A percentile compares a stretch with the other conserved stretches of the same genome.
Evolutionary conservation across 2,888 invertebrate species (phyloP).

Genomic region (Drosophila leonis): DNA sequence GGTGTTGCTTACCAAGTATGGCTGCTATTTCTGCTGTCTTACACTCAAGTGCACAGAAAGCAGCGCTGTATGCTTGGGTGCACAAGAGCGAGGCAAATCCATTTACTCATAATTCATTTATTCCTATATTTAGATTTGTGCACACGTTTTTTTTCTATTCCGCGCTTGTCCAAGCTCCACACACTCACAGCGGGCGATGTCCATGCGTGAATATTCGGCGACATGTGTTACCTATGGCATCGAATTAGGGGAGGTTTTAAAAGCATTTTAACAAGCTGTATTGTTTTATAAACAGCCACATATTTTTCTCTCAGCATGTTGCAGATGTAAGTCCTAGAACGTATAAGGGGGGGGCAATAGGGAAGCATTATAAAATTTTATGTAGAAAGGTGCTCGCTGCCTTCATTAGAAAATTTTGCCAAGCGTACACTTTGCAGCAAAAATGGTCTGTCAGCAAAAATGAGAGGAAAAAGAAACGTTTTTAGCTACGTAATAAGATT

Average conservation of each 20-base stretch:
- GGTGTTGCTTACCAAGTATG: constrained; percentile 24
- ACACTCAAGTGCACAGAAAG: constrained; percentile 63
- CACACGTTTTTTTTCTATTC: constrained; percentile 38
- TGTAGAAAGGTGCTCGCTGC: not conserved
- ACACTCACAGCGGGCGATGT: constrained; percentile 33
- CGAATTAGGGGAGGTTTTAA: constrained; percentile 10
- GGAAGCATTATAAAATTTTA: not conserved
- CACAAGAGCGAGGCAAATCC: constrained; percentile 78
- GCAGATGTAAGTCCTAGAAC: not conserved
- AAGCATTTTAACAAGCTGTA: not conserved
- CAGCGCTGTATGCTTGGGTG: constrained; percentile 46
- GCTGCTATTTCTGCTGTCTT: constrained; percentile 66
- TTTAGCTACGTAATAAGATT: constrained; percentile 43
- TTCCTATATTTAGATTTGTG: constrained; percentile 68
- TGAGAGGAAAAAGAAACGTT: constrained; percentile 28
- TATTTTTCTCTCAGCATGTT: not conserved
- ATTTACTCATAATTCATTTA: constrained; percentile 83
- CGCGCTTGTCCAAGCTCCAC: constrained; percentile 32
- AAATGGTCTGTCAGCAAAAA: constrained; percentile 22
- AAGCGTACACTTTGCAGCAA: not conserved
- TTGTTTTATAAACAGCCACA: not conserved
- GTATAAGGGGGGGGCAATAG: not conserved
- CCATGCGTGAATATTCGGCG: constrained; percentile 28
- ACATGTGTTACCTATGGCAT: not conserved
- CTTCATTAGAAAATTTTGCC: not conserved